Evolutionary conservation across 53 echinoderm and acorn worm genomes (phyloP).

Genomic region (Arbacia lixula): DNA sequence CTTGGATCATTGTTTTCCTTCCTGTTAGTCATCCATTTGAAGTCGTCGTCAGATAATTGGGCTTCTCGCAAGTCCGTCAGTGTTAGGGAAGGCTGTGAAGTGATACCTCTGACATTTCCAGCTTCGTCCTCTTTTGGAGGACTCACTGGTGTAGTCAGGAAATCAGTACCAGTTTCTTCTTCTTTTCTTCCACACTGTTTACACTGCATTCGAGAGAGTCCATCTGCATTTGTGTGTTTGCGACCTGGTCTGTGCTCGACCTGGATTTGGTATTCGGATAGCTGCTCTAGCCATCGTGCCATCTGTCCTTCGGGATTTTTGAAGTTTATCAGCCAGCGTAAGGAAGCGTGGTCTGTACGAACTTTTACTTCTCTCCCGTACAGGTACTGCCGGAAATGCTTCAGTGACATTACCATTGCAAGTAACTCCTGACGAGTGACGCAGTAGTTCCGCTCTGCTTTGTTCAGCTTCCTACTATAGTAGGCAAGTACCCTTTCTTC

Average conservation of each 20-base stretch:
- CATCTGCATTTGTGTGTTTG: conserved; percentile 58
- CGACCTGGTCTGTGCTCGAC: conserved; percentile 51
- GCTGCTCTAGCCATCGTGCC: conserved; percentile 51
- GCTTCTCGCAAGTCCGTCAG: conserved; percentile 17
- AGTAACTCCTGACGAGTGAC: conserved; percentile 56
- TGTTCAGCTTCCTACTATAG: conserved; percentile 31
- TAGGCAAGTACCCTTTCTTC: conserved; percentile 40
- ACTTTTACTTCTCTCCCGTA: conserved; percentile 33
- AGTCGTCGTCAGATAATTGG: conserved; percentile 19
- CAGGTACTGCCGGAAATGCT: conserved; percentile 53
- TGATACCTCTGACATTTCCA: conserved; percentile 4
- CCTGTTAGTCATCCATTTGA: neutral
- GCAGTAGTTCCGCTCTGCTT: conserved; percentile 48
- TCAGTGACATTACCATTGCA: conserved; percentile 48
- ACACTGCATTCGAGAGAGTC: conserved; percentile 44
- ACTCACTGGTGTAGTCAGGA: neutral
- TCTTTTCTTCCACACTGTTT: conserved; percentile 45
- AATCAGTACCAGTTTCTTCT: neutral
- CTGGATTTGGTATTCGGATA: conserved; percentile 35
- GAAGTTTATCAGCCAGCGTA: conserved; percentile 49
- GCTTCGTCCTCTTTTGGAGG: neutral
- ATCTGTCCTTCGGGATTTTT: conserved; percentile 61
- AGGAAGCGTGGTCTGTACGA: conserved; percentile 44
- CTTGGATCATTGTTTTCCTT: conserved; percentile 17
- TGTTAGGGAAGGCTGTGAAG: neutral